Base-by-base conservation (phyloP, 1,140 invertebrate species). In the Panagrolaimus sp. region DNA sequence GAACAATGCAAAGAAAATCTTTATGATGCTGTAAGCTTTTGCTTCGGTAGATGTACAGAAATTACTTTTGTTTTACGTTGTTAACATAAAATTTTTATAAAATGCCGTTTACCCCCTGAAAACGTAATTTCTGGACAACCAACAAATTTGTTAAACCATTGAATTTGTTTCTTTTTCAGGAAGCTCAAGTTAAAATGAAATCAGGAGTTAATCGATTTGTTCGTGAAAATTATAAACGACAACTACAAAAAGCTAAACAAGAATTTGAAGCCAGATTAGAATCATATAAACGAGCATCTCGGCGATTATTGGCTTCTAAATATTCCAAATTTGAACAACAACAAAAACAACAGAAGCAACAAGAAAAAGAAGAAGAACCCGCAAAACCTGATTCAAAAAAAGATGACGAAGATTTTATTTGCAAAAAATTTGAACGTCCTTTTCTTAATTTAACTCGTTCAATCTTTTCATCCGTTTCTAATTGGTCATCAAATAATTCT, bases 401-500 rank as follows among this genome's bases (percentile, higher is more conserved):
- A 57, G 31, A 4, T 38, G 31, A 38, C 2, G 31, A 38, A 38
- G 31, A 38, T 38, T 38, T 7, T 4, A 38, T 38, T 38, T 57
- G 51, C n/a, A 27, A 27, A 20, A 20, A 11, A 5, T 20, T 25
- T 13, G 51, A 57, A 57, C 20, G 20, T 1, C 51, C 51, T 27
- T 11, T 57, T 0, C 20, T 27, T 13, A 57, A 57, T 16, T 13
- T 57, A 27, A 57, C 51, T 20, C 51, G 51, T 20, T 20, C 51
- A 8, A 57, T 57, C 51, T 57, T 57, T 20, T n/a, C 51, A 20
- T 27, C 20, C 20, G 51, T 57, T 57, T 57, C 51, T 13, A 57
- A 57, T 27, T 57, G 51, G 51, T 25, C 51, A 5, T 20, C 51
- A 20, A 57, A 27, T 20, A 27, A 25, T 57, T 27, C 51, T 0